Percentiles rank a stretch among this genome's conserved stretches.
phyloP scores from a whole-genome alignment of 2,113 vertebrate genomes.

The Callithrix jacchus region DNA sequence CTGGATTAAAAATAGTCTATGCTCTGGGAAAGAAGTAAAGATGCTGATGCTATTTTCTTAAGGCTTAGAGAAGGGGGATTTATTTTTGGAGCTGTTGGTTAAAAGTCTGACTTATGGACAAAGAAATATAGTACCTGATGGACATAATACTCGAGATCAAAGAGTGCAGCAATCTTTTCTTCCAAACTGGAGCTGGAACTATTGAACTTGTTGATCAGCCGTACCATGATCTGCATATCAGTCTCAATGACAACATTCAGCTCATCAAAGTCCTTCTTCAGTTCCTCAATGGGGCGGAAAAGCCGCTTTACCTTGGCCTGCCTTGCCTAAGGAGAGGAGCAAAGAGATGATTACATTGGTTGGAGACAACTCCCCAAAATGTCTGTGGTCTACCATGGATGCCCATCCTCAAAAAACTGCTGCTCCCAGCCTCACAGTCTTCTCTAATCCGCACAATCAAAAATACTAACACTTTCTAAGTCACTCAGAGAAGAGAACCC shows the following conservation, averaged over 20 bases:
- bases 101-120: constrained; percentile 33
- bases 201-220: constrained; percentile 90
- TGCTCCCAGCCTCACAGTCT: background rate
- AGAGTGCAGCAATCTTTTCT: constrained; percentile 89
- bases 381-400: background rate
- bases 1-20: background rate
- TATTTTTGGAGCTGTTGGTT: constrained; percentile 27
- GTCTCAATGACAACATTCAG: constrained; percentile 93
- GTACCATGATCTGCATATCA: constrained; percentile 92
- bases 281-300: constrained; percentile 90
- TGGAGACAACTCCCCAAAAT: background rate
- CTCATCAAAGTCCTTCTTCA: constrained; percentile 92
- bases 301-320: constrained; percentile 79
- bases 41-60: background rate
- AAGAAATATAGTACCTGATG: constrained; percentile 89
- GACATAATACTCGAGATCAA: constrained; percentile 96
- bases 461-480: background rate
- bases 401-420: background rate
- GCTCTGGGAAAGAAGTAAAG: background rate
- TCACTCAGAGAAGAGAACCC: background rate
- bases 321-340: constrained; percentile 67
- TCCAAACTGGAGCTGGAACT: constrained; percentile 87
- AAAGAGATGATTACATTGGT: constrained; percentile 1
- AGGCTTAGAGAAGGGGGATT: background rate
- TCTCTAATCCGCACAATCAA: background rate